Base-by-base conservation (phyloP, 2,797 vertebrate genomes). In the Sebastes vulpes region DNA sequence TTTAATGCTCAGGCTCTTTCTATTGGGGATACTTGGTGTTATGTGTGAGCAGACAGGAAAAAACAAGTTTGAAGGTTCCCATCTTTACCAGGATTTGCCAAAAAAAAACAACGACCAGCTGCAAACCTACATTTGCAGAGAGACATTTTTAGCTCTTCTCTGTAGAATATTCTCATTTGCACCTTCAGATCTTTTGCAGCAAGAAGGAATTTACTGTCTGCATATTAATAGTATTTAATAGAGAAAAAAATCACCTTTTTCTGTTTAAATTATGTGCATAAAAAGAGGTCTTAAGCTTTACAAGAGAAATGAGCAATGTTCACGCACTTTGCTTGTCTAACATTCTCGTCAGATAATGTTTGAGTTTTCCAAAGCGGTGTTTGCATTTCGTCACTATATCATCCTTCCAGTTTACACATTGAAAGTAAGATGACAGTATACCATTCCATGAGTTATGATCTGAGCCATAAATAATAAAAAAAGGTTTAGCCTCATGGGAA, bases 351-450 rank as follows among this genome's bases (percentile, higher is more conserved):
- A 60, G 28, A 57, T 50, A 50, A 77, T 60, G 60, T 83, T 70
- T 64, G 52, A 76, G 4, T 73, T 50, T 16, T 65, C 53, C 1
- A 0, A 14, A 68, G 23, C 16, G 5, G 20, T 31, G 25, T 72
- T 46, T 48, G 42, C 46, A 18, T 81, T 75, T 56, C 64, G 52
- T 77, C 46, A 57, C 78, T 4, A n/a, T 20, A 65, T 72, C 14
- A 52, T 50, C 68, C 58, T 21, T 59, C 5, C 6, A 77, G 46
- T 79, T 63, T 31, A 53, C 20, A 63, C 65, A 72, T 42, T 74
- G 65, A 79, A 81, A 86, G 78, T 84, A 57, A 70, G 69, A 74
- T 69, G 54, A 42, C n/a, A 67, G 16, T 42, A 7, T 38, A 77
- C 54, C 21, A 31, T 72, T 82, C 54, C 29, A 10, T 58, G 71